These are phyloP conservation scores for Arctia plantaginis DNA, from an alignment of 2,888 invertebrate species.

Conservation along the genomic window DNA sequence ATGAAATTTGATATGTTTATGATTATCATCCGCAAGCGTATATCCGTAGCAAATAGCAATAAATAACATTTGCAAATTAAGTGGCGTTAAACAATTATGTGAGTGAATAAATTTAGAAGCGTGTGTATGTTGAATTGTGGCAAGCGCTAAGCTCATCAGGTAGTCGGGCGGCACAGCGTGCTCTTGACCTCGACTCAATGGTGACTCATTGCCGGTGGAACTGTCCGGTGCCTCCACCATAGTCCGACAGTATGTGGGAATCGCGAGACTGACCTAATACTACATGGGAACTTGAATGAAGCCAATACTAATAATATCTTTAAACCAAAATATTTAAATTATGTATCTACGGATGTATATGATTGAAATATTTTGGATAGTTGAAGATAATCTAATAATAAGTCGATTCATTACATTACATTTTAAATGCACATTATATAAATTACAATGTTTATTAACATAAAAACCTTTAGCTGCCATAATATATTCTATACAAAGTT, in stretches of 20 bases:
- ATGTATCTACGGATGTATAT: background rate
- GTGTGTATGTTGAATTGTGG: conserved; percentile 61
- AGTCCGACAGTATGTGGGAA: conserved; percentile 47
- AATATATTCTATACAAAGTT: background rate
- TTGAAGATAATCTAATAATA: background rate
- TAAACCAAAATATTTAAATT: background rate
- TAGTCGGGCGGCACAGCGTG: conserved; percentile 72
- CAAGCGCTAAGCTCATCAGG: conserved; percentile 75
- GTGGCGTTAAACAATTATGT: conserved; percentile 27
- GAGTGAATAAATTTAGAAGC: conserved; percentile 41
- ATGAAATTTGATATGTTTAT: background rate
- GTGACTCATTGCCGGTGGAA: conserved; percentile 70
- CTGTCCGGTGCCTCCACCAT: conserved; percentile 48
- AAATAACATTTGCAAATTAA: conserved; percentile 26
- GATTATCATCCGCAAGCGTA: conserved; percentile 7
- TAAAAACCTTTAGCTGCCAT: too few species aligned
- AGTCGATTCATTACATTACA: background rate
- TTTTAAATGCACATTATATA: background rate
- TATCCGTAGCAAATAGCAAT: conserved; percentile 25
- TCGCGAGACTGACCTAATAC: conserved; percentile 43
- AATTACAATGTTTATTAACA: background rate
- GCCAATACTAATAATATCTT: background rate
- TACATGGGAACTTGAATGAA: background rate
- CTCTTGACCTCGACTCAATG: conserved; percentile 79
- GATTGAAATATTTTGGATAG: background rate